Percentiles rank a stretch among this genome's conserved stretches.
phyloP scores from a whole-genome alignment of 2,797 vertebrate genomes.

The Silurus lanzhouensis region DNA sequence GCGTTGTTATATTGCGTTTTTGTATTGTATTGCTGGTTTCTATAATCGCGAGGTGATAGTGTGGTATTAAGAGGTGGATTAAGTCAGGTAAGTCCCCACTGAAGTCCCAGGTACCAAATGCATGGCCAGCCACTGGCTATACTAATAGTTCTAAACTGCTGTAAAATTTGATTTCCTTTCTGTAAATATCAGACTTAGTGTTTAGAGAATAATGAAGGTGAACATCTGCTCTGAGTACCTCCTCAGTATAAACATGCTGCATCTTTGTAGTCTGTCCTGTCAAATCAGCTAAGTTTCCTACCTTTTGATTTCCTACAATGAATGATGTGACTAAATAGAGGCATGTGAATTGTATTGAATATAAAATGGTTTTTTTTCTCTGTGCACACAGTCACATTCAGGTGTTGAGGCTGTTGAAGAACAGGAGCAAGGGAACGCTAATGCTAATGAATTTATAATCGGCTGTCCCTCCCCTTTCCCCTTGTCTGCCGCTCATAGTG shows the following conservation, averaged over 20 bases:
- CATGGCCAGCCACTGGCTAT: no score
- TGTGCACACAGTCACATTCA: background rate
- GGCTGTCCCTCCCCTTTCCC: slow-evolving; percentile 42
- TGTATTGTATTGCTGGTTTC: no score
- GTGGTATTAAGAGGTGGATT: no score
- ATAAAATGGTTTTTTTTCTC: background rate
- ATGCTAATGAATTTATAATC: slow-evolving; percentile 53
- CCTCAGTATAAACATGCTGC: background rate
- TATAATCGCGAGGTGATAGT: no score
- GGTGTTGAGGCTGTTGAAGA: slow-evolving; percentile 25
- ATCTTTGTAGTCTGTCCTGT: background rate
- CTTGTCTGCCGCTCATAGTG: slow-evolving; percentile 41
- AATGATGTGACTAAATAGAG: background rate
- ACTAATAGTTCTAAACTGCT: background rate
- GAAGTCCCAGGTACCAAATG: no score
- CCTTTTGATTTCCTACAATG: background rate
- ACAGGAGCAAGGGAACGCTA: slow-evolving; percentile 39
- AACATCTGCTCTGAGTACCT: background rate
- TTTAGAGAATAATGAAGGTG: background rate
- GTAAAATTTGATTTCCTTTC: slow-evolving; percentile 13
- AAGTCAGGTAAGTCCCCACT: no score
- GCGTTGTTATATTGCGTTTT: no score
- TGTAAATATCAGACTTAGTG: background rate
- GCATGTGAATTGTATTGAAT: background rate
- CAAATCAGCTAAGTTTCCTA: background rate